Evolutionary conservation across 2,113 vertebrate species (phyloP).

Genomic region (Pontoporia blainvillei): DNA sequence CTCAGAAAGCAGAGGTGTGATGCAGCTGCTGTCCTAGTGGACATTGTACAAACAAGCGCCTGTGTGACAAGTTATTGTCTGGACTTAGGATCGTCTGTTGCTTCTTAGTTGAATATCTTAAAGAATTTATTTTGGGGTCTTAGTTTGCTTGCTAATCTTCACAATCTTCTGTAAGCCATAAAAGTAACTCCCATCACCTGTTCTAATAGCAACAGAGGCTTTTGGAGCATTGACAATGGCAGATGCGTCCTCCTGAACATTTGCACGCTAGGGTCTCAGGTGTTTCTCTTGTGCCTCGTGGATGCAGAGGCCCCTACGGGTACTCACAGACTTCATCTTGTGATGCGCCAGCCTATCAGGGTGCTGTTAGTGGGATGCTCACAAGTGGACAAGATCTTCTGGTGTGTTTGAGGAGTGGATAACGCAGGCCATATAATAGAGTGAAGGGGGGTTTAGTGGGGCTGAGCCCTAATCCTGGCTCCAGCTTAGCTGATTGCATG

Average conservation of each 20-base stretch:
- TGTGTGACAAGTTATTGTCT: not conserved
- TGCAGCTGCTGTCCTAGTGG: constrained; percentile 48
- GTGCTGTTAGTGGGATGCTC: not conserved
- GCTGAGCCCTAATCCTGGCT: not conserved
- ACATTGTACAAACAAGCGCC: not conserved
- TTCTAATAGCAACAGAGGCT: not conserved
- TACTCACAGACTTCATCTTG: not conserved
- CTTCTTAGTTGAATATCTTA: constrained; percentile 19
- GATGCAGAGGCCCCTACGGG: not conserved
- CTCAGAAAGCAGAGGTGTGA: not conserved
- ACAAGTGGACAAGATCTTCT: not conserved
- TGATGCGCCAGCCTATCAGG: not conserved
- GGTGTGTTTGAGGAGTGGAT: not conserved
- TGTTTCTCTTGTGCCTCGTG: not conserved
- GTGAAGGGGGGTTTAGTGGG: not conserved
- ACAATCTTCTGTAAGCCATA: constrained; percentile 46
- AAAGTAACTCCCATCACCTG: not conserved
- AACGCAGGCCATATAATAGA: not conserved
- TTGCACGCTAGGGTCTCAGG: not conserved
- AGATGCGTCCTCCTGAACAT: not conserved
- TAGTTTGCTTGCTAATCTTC: constrained; percentile 56
- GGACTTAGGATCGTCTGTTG: not conserved
- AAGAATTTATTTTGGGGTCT: constrained; percentile 19
- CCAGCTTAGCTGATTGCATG: not conserved
- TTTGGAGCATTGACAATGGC: not conserved